Base-by-base conservation (phyloP, 2,797 vertebrate species). In the Yasuhikotakia modesta region DNA sequence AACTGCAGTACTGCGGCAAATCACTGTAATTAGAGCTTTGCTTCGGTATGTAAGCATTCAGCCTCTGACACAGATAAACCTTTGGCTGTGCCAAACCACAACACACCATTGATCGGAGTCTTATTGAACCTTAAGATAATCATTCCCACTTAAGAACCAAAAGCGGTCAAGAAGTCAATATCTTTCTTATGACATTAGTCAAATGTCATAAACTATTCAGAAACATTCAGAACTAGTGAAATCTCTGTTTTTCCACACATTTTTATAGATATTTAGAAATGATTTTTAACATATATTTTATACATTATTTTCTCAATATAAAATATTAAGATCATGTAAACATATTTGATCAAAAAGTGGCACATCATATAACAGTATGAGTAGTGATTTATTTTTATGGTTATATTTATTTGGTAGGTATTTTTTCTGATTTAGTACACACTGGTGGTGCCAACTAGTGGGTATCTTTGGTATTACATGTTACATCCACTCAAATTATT, bases 231-330 rank as follows among this genome's bases (percentile, higher is more conserved):
- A n/a, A n/a, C n/a, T n/a, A n/a, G n/a, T 87, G 88, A 89, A 90
- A 86, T 89, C 81, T 84, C 82, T 84, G 82, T 87, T 79, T 83
- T 85, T n/a, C n/a, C n/a, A n/a, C n/a, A n/a, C n/a, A n/a, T n/a
- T n/a, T n/a, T n/a, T n/a, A n/a, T n/a, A n/a, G n/a, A n/a, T n/a
- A n/a, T n/a, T n/a, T n/a, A n/a, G n/a, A n/a, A n/a, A n/a, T n/a
- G n/a, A n/a, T n/a, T n/a, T n/a, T n/a, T n/a, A n/a, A n/a, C n/a
- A n/a, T n/a, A n/a, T n/a, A n/a, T n/a, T n/a, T n/a, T n/a, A n/a
- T n/a, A n/a, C n/a, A 48, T 13, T 0, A 30, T 3, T 27, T 22
- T 65, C 4, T 22, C 14, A 55, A 17, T 22, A 2, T 50, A 16
- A 46, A 58, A 24, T 21, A 12, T 14, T 5, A 24, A 58, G 12